Evolutionary conservation across 2,888 invertebrate species (phyloP), one percentile per base, ranked within the genome.

Genomic region (Acrocyrtus sp.): DNA sequence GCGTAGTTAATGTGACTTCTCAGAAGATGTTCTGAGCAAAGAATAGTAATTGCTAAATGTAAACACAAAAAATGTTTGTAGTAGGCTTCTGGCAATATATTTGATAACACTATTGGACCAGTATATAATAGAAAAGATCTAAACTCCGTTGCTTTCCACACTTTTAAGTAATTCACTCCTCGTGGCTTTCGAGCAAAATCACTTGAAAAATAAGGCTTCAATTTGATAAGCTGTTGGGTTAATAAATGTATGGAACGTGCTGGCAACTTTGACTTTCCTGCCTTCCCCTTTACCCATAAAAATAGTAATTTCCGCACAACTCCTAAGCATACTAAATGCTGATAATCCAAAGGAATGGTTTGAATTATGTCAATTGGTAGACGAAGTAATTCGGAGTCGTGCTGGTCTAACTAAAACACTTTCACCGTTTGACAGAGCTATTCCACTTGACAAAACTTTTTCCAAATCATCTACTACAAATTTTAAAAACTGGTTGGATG

Each of bases 271-370:
- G 47, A 45, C 22, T 26, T 12, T 17, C 41, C 12, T 1, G 50
- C 19, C 1, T 12, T 22, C 2, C 68, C 67, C 29, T 43, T 51
- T 0, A 24, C 4, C 70, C 75, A 75, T n/a, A 62, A 24, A 15
- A 60, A 5, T 6, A 74, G 5, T 12, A 76, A 34, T 56, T 74
- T 76, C 21, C 63, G 29, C 47, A 60, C 63, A 12, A 74, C 68
- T 19, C 73, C 75, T 48, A 77, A 21, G 47, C 74, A 77, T 1
- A 69, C 50, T 4, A 74, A 26, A 51, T 76, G 76, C 65, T 72
- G 70, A 34, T 76, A 74, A 34, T 76, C 76, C 8, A 74, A 34
- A 8, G 72, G 68, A 22, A 74, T 24, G 17, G 68, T 43, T n/a
- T 39, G 43, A 17, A 77, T 27, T 22, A 77, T 27, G 12, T 68